A percentile compares a stretch with the other conserved stretches of the same genome.
Evolutionary conservation across 2,888 invertebrate genomes (phyloP).

Genomic region (Rhagophthalmus giganteus): DNA sequence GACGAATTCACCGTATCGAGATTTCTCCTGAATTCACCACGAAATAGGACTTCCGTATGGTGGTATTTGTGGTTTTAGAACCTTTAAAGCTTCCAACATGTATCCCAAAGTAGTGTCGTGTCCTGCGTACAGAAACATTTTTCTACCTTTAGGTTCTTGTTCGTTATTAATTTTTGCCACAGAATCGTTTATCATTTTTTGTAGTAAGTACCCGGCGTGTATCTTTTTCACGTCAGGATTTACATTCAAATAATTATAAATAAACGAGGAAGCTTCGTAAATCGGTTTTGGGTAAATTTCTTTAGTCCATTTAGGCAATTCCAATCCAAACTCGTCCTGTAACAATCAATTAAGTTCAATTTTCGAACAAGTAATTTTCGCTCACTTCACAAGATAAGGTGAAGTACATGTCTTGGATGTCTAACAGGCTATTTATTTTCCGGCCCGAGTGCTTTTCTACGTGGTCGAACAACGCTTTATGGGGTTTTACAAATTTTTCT

Average conservation of each 20-base stretch:
- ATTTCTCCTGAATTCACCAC: too few species aligned
- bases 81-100: slow-evolving; percentile 39
- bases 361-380: not conserved
- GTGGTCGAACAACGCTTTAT: not conserved
- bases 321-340: slow-evolving; percentile 46
- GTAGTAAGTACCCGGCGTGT: slow-evolving; percentile 51
- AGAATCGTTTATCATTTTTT: slow-evolving; percentile 45
- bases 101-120: slow-evolving; percentile 49
- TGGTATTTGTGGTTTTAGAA: slow-evolving; percentile 42
- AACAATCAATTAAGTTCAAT: slow-evolving; percentile 17
- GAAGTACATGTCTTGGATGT: not conserved
- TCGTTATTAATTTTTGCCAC: slow-evolving; percentile 35
- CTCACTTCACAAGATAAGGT: not conserved
- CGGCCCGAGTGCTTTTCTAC: not conserved
- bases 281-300: slow-evolving; percentile 49
- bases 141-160: slow-evolving; percentile 35
- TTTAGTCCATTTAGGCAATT: slow-evolving; percentile 54
- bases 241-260: slow-evolving; percentile 50
- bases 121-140: slow-evolving; percentile 47
- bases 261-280: slow-evolving; percentile 44
- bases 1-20: too few species aligned
- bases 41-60: slow-evolving; percentile 46
- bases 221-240: slow-evolving; percentile 45
- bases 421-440: not conserved
- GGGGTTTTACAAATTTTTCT: not conserved